Evolutionary conservation across 2,113 vertebrate genomes (phyloP).

Genomic region (Ammodytes dubius): DNA sequence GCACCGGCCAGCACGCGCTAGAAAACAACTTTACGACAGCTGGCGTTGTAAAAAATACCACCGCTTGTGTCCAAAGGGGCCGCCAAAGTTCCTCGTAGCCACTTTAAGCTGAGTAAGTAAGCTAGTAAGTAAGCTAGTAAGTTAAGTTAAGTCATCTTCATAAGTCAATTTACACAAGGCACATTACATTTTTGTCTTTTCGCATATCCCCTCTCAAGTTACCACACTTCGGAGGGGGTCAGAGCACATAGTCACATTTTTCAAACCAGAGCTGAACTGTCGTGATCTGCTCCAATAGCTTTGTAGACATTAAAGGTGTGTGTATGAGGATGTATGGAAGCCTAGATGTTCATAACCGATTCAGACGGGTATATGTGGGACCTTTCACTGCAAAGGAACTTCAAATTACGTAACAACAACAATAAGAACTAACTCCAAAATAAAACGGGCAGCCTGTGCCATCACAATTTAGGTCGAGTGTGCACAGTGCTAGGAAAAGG

Average conservation of each 20-base stretch:
- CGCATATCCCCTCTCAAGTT: no score
- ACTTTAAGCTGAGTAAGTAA: no score
- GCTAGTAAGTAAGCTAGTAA: no score
- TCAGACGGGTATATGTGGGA: slow-evolving; percentile 18
- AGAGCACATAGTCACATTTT: neutral
- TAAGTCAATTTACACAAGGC: no score
- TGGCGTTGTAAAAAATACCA: no score
- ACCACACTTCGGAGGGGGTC: no score
- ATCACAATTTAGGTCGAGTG: neutral
- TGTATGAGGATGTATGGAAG: neutral
- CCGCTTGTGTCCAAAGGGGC: no score
- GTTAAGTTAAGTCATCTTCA: no score
- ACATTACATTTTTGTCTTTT: no score
- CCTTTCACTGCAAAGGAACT: slow-evolving; percentile 8
- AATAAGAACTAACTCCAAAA: neutral
- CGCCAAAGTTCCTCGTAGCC: no score
- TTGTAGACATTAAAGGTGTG: neutral
- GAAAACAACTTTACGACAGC: no score
- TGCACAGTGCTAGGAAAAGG: neutral
- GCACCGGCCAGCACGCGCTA: no score
- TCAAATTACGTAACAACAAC: slow-evolving; percentile 19
- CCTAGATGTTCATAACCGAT: slow-evolving; percentile 12
- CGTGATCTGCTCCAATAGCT: neutral
- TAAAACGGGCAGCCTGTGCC: neutral
- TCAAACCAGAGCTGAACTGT: neutral